phyloP scores from a whole-genome alignment of 2,113 vertebrate genomes.

The Anoura caudifer region DNA sequence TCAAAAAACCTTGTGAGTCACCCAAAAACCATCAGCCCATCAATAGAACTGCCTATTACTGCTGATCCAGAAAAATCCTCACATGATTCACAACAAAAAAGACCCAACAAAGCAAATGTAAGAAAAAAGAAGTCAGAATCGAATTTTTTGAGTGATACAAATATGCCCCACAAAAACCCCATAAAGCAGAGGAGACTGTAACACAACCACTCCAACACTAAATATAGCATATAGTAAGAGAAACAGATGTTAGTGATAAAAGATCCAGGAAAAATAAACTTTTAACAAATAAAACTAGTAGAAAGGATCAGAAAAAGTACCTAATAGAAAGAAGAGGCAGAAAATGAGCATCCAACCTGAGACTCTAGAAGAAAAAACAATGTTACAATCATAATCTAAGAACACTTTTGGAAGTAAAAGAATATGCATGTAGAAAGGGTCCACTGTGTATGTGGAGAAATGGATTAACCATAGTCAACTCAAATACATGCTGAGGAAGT shows the following conservation, averaged over 20 bases:
- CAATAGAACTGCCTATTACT: not conserved
- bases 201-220: not conserved
- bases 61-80: not conserved
- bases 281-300: not conserved
- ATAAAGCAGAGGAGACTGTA: not conserved
- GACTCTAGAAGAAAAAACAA: not conserved
- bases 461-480: not conserved
- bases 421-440: not conserved
- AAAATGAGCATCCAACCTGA: not conserved
- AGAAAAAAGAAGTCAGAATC: not conserved
- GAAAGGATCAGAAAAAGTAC: not conserved
- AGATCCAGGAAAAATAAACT: constrained; percentile 5
- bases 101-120: not conserved
- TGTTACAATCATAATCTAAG: not conserved
- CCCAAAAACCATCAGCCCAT: not conserved
- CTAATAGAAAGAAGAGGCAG: not conserved
- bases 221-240: not conserved
- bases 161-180: not conserved
- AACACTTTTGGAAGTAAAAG: not conserved
- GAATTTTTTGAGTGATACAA: not conserved
- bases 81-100: not conserved
- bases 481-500: not conserved
- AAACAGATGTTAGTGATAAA: not conserved
- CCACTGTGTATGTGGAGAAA: not conserved
- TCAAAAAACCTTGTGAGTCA: not conserved